phyloP scores from a whole-genome alignment of 2,113 vertebrate species.

The Catharus minimus region DNA sequence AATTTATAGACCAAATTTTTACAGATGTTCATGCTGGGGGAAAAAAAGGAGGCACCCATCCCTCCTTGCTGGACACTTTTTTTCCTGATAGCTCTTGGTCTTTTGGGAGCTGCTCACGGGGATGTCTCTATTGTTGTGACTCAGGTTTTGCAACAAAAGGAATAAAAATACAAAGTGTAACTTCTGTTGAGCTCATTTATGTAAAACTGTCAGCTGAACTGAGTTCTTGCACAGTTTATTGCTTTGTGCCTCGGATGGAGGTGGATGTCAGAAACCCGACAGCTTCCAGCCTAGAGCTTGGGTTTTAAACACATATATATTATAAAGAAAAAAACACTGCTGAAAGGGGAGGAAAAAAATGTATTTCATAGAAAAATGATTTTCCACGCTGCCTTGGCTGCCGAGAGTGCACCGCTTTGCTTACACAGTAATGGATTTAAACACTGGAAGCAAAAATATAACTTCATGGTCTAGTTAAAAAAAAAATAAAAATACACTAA shows the following conservation, averaged over 20 bases:
- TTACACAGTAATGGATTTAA: not conserved
- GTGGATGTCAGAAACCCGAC: not conserved
- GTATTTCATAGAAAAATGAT: constrained; percentile 16
- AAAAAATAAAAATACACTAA: not conserved
- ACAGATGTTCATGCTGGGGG: fast-evolving
- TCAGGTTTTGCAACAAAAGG: not conserved
- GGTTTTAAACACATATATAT: not conserved
- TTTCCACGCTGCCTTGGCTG: not conserved
- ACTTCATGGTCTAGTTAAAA: not conserved
- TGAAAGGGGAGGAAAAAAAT: not conserved
- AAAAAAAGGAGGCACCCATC: not conserved
- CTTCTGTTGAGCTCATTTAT: not conserved
- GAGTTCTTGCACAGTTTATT: not conserved
- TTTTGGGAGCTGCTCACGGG: not conserved
- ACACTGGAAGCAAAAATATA: not conserved
- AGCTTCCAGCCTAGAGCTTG: not conserved
- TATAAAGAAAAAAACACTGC: not conserved
- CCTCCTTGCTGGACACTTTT: not conserved
- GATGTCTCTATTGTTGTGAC: not conserved
- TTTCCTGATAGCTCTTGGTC: fast-evolving
- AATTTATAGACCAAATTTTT: not conserved
- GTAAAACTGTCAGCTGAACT: not conserved
- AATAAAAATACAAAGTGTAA: not conserved
- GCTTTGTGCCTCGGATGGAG: not conserved
- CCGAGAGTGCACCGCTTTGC: not conserved